Evolutionary conservation across 2,888 invertebrate genomes (phyloP).

Genomic region (Smittia sp.): DNA sequence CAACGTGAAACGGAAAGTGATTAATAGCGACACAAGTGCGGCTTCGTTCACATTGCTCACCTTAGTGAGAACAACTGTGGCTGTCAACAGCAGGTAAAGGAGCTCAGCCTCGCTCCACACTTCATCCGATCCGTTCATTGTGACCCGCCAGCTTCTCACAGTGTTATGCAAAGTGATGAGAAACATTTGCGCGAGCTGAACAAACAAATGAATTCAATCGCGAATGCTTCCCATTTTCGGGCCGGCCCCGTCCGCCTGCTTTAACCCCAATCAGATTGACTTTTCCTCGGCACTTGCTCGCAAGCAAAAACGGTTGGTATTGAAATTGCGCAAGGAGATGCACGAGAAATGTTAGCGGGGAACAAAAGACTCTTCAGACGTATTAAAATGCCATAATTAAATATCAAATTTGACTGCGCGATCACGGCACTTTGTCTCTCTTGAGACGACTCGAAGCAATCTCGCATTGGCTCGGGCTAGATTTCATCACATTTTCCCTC

Average conservation of each 20-base stretch:
- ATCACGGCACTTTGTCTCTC: neutral
- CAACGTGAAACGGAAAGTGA: neutral
- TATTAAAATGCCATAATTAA: neutral
- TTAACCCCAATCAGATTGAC: conserved; percentile 8
- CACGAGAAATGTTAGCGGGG: neutral
- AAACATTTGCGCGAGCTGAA: neutral
- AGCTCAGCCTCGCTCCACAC: neutral
- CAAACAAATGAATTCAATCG: neutral
- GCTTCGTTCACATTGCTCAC: neutral
- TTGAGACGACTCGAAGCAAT: neutral
- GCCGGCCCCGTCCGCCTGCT: neutral
- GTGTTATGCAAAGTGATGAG: neutral
- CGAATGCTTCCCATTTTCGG: neutral
- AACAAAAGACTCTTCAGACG: neutral
- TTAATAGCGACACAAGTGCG: neutral
- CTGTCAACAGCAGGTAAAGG: neutral
- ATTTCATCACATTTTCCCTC: neutral
- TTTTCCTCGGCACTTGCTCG: neutral
- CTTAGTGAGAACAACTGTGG: neutral
- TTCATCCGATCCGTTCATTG: neutral
- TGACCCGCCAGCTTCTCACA: neutral
- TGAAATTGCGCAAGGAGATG: neutral
- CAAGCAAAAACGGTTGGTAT: neutral
- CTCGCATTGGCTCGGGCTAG: neutral
- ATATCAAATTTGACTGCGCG: neutral